phyloP scores from a whole-genome alignment of 2,113 vertebrate species.

The Nerophis ophidion region DNA sequence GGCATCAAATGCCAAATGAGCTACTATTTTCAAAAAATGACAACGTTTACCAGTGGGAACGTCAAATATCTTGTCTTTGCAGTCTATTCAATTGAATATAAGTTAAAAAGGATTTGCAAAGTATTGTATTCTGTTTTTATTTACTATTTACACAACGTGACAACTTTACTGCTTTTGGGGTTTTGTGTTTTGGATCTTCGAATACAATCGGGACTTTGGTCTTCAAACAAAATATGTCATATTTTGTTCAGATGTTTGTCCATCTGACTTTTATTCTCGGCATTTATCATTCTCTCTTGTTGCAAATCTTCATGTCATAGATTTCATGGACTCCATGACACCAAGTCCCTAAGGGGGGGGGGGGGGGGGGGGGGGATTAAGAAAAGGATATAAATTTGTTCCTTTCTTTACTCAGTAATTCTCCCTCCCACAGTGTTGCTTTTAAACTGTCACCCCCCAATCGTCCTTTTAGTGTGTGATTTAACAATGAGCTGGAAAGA shows the following conservation, averaged over 20 bases:
- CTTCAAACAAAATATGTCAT: neutral
- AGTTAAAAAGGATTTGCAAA: too few relatives aligned
- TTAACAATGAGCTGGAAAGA: conserved; percentile 27
- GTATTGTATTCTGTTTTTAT: too few relatives aligned
- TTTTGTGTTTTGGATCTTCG: too few relatives aligned
- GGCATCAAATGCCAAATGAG: too few relatives aligned
- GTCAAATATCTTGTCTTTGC: too few relatives aligned
- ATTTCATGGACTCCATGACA: neutral
- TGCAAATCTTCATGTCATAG: neutral
- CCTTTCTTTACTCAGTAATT: conserved; percentile 12
- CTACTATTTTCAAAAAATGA: too few relatives aligned
- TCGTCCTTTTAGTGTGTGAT: conserved; percentile 23
- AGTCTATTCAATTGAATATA: too few relatives aligned
- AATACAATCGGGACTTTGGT: too few relatives aligned
- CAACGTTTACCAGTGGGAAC: too few relatives aligned
- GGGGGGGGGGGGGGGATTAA: neutral
- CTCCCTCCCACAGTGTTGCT: conserved; percentile 9
- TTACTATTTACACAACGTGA: too few relatives aligned
- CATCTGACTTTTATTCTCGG: neutral
- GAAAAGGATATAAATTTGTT: neutral
- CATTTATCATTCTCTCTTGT: neutral
- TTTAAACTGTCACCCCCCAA: conserved; percentile 14
- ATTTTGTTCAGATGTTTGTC: neutral
- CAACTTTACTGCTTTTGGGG: too few relatives aligned
- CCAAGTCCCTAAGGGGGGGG: neutral